Percentiles rank a stretch among this genome's conserved stretches.
phyloP scores from a whole-genome alignment of 2,113 vertebrate genomes.

The Dasypus novemcinctus region DNA sequence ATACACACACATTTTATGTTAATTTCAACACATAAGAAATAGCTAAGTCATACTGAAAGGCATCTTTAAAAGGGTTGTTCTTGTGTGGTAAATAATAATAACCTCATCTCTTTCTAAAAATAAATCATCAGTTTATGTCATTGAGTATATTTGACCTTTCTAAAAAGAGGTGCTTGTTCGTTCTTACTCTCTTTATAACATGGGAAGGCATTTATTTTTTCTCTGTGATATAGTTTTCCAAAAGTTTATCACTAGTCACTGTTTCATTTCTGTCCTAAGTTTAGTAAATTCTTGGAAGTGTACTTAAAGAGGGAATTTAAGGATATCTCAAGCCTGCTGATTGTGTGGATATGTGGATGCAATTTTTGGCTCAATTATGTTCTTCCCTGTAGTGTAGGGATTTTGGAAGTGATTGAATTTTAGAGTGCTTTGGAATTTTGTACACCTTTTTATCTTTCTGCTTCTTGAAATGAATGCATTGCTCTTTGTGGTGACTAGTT shows the following conservation, averaged over 20 bases:
- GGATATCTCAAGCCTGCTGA: neutral
- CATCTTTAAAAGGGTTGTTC: constrained; percentile 38
- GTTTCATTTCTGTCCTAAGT: constrained; percentile 71
- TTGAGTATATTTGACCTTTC: constrained; percentile 56
- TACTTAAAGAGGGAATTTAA: neutral
- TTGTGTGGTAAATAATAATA: constrained; percentile 52
- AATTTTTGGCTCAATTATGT: neutral
- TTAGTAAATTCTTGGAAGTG: constrained; percentile 68
- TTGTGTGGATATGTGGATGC: neutral
- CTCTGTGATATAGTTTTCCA: constrained; percentile 59
- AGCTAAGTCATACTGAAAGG: neutral
- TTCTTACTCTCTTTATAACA: neutral
- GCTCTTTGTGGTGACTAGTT: neutral
- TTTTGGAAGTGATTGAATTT: neutral
- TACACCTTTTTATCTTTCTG: constrained; percentile 7
- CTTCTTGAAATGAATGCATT: neutral
- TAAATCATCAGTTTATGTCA: constrained; percentile 45
- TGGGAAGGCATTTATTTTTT: constrained; percentile 64
- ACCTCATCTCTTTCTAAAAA: constrained; percentile 60
- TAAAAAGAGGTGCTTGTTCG: constrained; percentile 14
- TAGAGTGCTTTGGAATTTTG: neutral
- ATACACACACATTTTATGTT: neutral
- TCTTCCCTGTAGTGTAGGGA: neutral
- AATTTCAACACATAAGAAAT: neutral
- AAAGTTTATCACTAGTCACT: constrained; percentile 68